phyloP scores from a whole-genome alignment of 37 sponge, comb jelly and placozoan species.

The Chondrilla cf. caribensis region DNA sequence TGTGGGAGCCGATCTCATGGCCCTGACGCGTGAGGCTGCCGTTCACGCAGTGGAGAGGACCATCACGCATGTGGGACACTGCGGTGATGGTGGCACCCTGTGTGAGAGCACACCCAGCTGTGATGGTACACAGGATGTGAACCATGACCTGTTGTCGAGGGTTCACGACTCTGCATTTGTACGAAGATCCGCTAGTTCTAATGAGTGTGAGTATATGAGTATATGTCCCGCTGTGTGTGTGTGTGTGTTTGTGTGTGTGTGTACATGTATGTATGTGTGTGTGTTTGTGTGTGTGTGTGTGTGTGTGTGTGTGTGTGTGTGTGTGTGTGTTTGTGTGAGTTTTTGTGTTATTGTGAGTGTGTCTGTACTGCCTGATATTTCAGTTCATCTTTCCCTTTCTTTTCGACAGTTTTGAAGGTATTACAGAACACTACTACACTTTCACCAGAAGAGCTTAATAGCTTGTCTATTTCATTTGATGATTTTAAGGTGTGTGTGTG shows the following conservation, averaged over 20 bases:
- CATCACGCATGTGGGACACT: neutral
- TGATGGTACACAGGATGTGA: neutral
- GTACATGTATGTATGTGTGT: too few relatives aligned
- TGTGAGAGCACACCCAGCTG: neutral
- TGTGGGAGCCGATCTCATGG: conserved; percentile 88
- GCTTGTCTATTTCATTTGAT: conserved; percentile 23
- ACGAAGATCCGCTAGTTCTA: neutral
- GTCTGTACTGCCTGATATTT: conserved; percentile 1
- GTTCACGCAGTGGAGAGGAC: conserved; percentile 53
- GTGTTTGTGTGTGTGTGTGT: too few relatives aligned
- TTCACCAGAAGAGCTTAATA: conserved; percentile 20
- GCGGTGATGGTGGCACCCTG: neutral
- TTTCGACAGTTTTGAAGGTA: neutral
- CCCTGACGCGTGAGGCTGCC: conserved; percentile 77
- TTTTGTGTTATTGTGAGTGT: neutral
- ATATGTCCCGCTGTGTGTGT: too few relatives aligned
- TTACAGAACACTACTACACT: neutral
- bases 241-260: too few relatives aligned
- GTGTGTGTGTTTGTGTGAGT: too few relatives aligned
- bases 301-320: too few relatives aligned
- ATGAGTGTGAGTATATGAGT: conserved; percentile 3
- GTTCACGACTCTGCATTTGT: neutral
- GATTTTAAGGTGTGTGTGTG: conserved; percentile 36
- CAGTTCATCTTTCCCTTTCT: neutral
- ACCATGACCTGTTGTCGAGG: neutral